Conservation (phyloP, 2,797 vertebrate genomes). For the Melanotaenia maccullochi region DNA sequence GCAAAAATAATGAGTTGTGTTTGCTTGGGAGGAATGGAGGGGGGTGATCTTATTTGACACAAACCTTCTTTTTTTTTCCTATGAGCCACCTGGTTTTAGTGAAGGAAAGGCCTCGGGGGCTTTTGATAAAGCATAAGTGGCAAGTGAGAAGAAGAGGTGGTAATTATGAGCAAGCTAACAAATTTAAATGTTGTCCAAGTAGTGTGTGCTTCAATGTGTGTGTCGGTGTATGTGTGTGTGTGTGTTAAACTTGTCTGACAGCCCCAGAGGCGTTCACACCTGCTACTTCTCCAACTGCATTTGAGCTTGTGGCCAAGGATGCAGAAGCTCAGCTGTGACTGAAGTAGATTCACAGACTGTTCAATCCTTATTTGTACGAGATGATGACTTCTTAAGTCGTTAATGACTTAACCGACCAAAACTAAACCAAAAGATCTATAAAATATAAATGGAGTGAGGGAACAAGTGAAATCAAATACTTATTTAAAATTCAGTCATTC, state of each 20-base stretch:
- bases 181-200: conserved; percentile 56
- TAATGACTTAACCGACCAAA: conserved; percentile 19
- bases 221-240: neutral
- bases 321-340: conserved; percentile 51
- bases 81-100: conserved; percentile 70
- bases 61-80: conserved; percentile 42
- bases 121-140: conserved; percentile 66
- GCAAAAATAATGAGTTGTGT: conserved; percentile 75
- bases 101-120: conserved; percentile 42
- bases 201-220: conserved; percentile 7
- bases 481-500: neutral
- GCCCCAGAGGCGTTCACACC: conserved; percentile 71
- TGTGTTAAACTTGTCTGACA: conserved; percentile 22
- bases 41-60: conserved; percentile 50
- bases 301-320: conserved; percentile 56
- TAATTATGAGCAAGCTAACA: conserved; percentile 55
- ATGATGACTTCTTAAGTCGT: conserved; percentile 35
- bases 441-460: neutral
- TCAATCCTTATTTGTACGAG: conserved; percentile 77
- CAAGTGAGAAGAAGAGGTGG: conserved; percentile 55
- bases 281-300: conserved; percentile 61
- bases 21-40: conserved; percentile 11
- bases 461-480: neutral
- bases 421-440: neutral
- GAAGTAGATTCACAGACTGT: conserved; percentile 49